Conservation (phyloP, 1,140 invertebrate species). For the Papilio helenus region DNA sequence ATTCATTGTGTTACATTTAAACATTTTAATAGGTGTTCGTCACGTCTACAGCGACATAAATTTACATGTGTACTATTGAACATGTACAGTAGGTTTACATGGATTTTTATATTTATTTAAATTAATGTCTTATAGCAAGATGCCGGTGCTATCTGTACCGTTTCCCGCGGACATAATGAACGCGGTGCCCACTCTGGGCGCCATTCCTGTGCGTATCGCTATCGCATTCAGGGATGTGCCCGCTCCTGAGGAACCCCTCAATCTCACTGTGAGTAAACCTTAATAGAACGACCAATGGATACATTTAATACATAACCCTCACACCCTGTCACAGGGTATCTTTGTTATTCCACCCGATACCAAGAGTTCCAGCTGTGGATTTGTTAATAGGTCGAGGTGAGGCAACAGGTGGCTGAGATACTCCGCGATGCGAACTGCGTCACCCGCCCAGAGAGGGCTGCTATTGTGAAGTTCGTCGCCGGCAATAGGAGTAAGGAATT, state of each 20-base stretch:
- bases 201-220: not conserved
- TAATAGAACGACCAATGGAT: too few relatives aligned
- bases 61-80: too few relatives aligned
- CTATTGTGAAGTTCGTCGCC: not conserved
- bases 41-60: too few relatives aligned
- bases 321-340: too few relatives aligned
- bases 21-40: too few relatives aligned
- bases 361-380: not conserved
- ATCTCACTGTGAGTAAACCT: slow-evolving; percentile 3
- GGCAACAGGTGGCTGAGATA: not conserved
- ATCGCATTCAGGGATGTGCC: not conserved
- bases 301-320: too few relatives aligned
- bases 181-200: not conserved
- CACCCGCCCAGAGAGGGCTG: not conserved
- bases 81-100: too few relatives aligned
- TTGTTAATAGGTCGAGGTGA: not conserved
- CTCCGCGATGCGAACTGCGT: not conserved
- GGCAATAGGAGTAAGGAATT: not conserved
- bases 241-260: not conserved
- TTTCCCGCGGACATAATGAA: not conserved
- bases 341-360: too few relatives aligned
- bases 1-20: too few relatives aligned
- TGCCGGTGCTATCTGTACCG: too few relatives aligned
- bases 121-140: too few relatives aligned
- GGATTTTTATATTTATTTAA: too few relatives aligned